These are phyloP conservation scores for Tricholaema leucomelas DNA, from an alignment of 2,113 vertebrate genomes.

Conservation along the genomic window DNA sequence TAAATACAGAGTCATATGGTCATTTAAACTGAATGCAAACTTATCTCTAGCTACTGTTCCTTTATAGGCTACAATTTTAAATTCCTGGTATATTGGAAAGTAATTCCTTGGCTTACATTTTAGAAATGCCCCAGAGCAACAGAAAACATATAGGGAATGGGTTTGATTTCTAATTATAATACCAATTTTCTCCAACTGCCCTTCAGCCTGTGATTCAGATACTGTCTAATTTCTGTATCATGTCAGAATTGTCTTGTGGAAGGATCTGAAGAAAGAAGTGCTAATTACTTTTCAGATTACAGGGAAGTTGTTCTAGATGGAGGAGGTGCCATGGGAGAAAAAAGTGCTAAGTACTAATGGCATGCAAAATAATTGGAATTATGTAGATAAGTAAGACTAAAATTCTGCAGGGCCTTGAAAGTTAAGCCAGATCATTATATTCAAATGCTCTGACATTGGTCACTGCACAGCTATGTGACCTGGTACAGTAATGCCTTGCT, in stretches of 20 bases:
- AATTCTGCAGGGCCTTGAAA: background rate
- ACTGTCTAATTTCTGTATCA: slow-evolving; percentile 34
- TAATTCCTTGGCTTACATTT: background rate
- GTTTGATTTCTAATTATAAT: slow-evolving; percentile 60
- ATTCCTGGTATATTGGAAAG: background rate
- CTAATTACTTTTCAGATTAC: slow-evolving; percentile 57
- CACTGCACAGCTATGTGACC: background rate
- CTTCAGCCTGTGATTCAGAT: slow-evolving; percentile 24
- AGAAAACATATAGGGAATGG: background rate
- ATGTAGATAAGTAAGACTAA: slow-evolving; percentile 14
- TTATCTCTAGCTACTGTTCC: background rate
- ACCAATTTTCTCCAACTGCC: slow-evolving; percentile 48
- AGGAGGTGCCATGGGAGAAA: background rate
- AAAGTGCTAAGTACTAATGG: background rate
- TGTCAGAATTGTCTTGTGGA: slow-evolving; percentile 42
- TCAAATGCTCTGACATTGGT: background rate
- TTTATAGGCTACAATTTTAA: background rate
- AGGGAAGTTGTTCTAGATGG: slow-evolving; percentile 13
- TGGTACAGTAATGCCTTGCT: background rate
- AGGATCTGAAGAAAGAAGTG: slow-evolving; percentile 21
- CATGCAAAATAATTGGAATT: slow-evolving; percentile 41
- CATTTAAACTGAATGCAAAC: background rate
- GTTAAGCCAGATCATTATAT: background rate
- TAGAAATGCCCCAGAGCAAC: slow-evolving; percentile 27
- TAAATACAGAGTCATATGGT: background rate